phyloP scores from a whole-genome alignment of 2,113 vertebrate genomes.

The rat (Rattus norvegicus) region DNA sequence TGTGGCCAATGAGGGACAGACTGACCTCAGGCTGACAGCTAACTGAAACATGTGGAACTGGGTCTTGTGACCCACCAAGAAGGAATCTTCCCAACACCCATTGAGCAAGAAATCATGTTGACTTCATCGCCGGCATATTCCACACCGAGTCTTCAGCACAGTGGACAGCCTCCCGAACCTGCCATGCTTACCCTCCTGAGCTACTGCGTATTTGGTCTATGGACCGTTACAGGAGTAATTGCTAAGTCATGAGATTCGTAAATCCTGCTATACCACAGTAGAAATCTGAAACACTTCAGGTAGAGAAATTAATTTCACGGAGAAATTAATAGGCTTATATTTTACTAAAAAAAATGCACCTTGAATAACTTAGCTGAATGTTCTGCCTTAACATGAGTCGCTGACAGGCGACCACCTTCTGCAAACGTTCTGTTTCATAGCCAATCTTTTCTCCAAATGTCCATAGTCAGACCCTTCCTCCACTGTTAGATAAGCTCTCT shows the following conservation, averaged over 20 bases:
- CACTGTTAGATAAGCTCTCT: background rate
- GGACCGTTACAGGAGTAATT: background rate
- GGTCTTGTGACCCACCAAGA: background rate
- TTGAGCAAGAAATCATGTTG: background rate
- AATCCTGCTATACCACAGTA: background rate
- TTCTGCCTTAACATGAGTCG: background rate
- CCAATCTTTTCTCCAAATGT: background rate
- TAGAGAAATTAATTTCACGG: background rate
- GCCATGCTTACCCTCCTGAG: background rate
- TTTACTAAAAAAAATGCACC: background rate
- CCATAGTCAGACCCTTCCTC: background rate
- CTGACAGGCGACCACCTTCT: background rate
- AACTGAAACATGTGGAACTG: background rate
- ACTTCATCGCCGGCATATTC: background rate
- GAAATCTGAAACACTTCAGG: background rate
- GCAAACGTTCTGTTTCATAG: background rate
- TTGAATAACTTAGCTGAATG: background rate
- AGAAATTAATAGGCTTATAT: slow-evolving; percentile 6
- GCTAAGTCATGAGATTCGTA: background rate
- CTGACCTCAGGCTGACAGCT: background rate
- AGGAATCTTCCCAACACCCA: background rate
- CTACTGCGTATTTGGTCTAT: background rate
- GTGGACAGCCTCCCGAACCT: background rate
- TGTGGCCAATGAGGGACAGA: background rate
- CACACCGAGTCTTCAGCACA: background rate